Conservation (phyloP, 30 jellyfish, hydroid and myxozoan species). For the Pelagia noctiluca region DNA sequence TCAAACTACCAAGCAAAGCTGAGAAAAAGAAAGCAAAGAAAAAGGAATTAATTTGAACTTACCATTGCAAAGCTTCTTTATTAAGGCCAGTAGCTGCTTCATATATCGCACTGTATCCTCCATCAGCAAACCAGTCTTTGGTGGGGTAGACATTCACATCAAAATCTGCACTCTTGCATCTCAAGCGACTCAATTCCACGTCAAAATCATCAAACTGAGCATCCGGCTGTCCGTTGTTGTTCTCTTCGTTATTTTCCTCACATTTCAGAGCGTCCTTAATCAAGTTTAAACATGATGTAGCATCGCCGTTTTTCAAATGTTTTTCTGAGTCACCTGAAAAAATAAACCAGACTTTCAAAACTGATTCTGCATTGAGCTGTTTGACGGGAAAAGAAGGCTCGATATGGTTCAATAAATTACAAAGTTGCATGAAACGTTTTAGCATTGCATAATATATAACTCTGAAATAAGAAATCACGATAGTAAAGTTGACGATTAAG, state of each 20-base stretch:
- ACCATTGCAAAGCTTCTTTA: slow-evolving; percentile 63
- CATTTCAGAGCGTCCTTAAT: slow-evolving; percentile 14
- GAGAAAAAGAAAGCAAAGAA: not conserved
- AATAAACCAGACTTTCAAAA: not conserved
- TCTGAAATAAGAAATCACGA: not conserved
- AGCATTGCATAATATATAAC: not conserved
- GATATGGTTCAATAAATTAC: no score
- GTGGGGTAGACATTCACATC: slow-evolving; percentile 59
- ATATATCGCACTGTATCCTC: slow-evolving; percentile 41
- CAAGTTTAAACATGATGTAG: slow-evolving; percentile 16
- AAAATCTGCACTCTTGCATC: not conserved
- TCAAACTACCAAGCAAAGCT: not conserved
- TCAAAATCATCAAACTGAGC: slow-evolving; percentile 6
- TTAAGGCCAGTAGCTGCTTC: slow-evolving; percentile 72
- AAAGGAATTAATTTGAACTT: not conserved
- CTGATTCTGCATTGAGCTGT: no score
- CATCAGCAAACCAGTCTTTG: slow-evolving; percentile 47
- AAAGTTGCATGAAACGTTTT: not conserved
- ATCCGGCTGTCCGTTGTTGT: not conserved
- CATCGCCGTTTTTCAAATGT: slow-evolving; percentile 48
- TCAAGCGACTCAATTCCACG: slow-evolving; percentile 34
- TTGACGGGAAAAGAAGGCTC: no score
- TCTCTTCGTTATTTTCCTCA: not conserved
- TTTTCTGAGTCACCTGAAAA: slow-evolving; percentile 46
- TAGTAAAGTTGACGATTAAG: not conserved